Base-by-base conservation (phyloP, 2,888 invertebrate species). In the Dasysyrphus albostriatus region DNA sequence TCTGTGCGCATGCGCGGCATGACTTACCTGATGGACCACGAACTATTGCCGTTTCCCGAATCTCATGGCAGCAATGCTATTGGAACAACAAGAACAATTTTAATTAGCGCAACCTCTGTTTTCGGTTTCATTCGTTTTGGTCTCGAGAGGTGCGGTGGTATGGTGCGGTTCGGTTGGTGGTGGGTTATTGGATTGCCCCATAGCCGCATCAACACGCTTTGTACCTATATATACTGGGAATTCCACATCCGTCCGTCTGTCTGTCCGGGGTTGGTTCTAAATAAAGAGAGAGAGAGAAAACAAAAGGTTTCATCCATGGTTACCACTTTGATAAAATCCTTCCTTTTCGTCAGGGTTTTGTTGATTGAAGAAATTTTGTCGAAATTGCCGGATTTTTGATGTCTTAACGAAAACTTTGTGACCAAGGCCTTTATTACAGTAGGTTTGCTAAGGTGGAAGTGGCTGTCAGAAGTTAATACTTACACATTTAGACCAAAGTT, bases 71-170 rank as follows among this genome's bases (percentile, higher is more conserved):
- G 19, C 78, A 61, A n/a, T 44, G 54, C 61, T 65, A 77, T 87
- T 74, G 87, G 9, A 61, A 61, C 61, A 87, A 83, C 83, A 87
- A 65, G 89, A 91, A 90, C 91, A 90, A 91, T 92, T 92, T 92
- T 92, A 92, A 92, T 92, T 92, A 92, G 92, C 92, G 92, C 91
- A 90, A 90, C 89, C 90, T 92, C 90, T 91, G 91, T 91, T 92
- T 92, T 92, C 91, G 90, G 89, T 90, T 90, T 89, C 90, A 89
- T 91, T 92, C 91, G 91, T 90, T 75, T 81, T 78, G 69, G 74
- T 63, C 69, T 84, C 74, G 59, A 44, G 67, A 7, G 51, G 58
- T 61, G 67, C 8, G 51, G 58, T 61, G 51, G 16, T n/a, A n/a
- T 16, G 29, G 24, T 32, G 42, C 14, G 63, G 32, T 32, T 32